A percentile compares a stretch with the other conserved stretches of the same genome.
Evolutionary conservation across 2,113 vertebrate species (phyloP).

Genomic region (Haemorhous mexicanus): DNA sequence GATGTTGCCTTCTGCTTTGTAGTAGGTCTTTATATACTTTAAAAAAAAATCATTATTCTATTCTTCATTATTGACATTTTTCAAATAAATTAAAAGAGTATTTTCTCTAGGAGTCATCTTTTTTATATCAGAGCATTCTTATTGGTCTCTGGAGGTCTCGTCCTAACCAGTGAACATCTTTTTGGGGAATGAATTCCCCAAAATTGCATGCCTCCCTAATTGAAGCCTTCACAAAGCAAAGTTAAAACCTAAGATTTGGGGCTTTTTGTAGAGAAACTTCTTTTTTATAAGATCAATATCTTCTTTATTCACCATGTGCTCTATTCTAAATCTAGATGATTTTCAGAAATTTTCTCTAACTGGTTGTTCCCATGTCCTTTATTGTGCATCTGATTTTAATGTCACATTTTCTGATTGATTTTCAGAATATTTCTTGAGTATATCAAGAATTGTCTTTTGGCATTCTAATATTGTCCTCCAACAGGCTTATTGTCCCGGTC

Average conservation of each 20-base stretch:
- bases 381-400: background rate
- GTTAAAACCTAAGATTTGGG: background rate
- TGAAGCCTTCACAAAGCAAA: background rate
- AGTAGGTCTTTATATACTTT: background rate
- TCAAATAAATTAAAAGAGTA: background rate
- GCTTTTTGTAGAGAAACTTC: background rate
- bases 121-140: background rate
- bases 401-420: background rate
- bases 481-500: background rate
- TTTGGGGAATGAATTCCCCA: background rate
- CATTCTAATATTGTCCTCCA: background rate
- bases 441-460: background rate
- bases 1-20: background rate
- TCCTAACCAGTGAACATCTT: background rate
- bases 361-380: background rate
- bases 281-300: background rate
- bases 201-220: accelerated
- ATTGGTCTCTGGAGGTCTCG: background rate
- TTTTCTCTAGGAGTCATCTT: background rate
- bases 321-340: background rate
- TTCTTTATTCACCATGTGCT: background rate
- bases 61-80: background rate
- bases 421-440: background rate
- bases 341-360: background rate
- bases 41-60: background rate